A percentile compares a stretch with the other conserved stretches of the same genome.
These are phyloP conservation scores for Merops nubicus DNA, from an alignment of 2,113 vertebrate genomes.

Conservation along the genomic window DNA sequence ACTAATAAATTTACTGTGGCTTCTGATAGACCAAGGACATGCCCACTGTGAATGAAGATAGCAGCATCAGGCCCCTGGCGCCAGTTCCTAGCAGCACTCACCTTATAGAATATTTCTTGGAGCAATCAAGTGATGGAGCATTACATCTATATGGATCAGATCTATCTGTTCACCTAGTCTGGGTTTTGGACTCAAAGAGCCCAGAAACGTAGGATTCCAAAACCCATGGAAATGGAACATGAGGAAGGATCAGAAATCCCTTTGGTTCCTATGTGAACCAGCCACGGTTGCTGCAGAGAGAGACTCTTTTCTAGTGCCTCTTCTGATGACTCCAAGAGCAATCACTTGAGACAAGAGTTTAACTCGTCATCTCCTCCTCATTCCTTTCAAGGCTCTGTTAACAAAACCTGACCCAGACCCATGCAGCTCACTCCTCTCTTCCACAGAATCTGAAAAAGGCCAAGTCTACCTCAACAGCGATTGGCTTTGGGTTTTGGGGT, in stretches of 20 bases:
- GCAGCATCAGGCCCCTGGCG: neutral
- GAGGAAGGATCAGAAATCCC: neutral
- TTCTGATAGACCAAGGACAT: neutral
- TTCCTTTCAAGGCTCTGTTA: neutral
- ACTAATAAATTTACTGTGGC: neutral
- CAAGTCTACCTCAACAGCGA: neutral
- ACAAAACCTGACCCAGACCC: neutral
- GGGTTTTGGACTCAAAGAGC: neutral
- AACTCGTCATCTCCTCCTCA: neutral
- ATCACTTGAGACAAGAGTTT: neutral
- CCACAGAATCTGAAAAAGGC: neutral
- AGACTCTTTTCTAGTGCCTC: neutral
- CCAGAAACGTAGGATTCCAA: neutral
- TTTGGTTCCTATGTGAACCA: neutral
- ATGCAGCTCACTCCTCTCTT: neutral
- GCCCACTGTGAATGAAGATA: neutral
- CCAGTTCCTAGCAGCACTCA: neutral
- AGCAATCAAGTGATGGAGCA: neutral
- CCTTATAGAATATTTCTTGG: neutral
- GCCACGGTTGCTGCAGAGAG: neutral
- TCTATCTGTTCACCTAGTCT: neutral
- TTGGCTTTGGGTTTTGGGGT: too few relatives aligned
- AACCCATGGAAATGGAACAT: neutral
- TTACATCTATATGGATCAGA: accelerated
- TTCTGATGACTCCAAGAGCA: accelerated